These are phyloP conservation scores for Zoanthus solanderi DNA, from an alignment of 92 coral and sea anemone genomes.

Conservation along the genomic window DNA sequence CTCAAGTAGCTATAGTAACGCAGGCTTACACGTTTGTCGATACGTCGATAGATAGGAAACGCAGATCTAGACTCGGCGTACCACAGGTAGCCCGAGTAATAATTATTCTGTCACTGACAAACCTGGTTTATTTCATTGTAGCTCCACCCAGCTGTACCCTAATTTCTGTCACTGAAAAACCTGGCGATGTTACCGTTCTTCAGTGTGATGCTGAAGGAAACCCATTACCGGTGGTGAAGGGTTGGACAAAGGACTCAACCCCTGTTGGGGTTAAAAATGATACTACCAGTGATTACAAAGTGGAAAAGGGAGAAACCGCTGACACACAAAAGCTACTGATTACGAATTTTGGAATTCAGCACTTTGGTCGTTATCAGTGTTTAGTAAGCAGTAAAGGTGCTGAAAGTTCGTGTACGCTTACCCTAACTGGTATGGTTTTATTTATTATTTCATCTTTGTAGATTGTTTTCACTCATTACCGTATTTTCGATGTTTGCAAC, in stretches of 20 bases:
- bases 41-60: too few species aligned
- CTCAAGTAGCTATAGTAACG: too few species aligned
- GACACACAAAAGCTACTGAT: slow-evolving; percentile 63
- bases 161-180: slow-evolving; percentile 35
- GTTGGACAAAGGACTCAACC: slow-evolving; percentile 67
- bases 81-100: too few species aligned
- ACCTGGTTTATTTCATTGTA: neutral
- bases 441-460: neutral
- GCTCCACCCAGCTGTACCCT: slow-evolving; percentile 75
- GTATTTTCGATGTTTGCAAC: too few species aligned
- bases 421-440: slow-evolving; percentile 58
- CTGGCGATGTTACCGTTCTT: slow-evolving; percentile 63
- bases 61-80: too few species aligned
- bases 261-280: slow-evolving; percentile 2
- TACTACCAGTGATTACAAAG: slow-evolving; percentile 37
- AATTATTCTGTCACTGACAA: too few species aligned
- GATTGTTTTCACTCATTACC: too few species aligned
- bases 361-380: slow-evolving; percentile 80
- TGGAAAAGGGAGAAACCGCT: slow-evolving; percentile 39
- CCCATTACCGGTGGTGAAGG: slow-evolving; percentile 72
- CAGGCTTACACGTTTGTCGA: too few species aligned
- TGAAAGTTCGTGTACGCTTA: slow-evolving; percentile 51
- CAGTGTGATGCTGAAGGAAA: slow-evolving; percentile 75
- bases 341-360: slow-evolving; percentile 66
- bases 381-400: slow-evolving; percentile 55